Conservation (phyloP, 2,113 vertebrate species). For the Illadopsis cleaveri region DNA sequence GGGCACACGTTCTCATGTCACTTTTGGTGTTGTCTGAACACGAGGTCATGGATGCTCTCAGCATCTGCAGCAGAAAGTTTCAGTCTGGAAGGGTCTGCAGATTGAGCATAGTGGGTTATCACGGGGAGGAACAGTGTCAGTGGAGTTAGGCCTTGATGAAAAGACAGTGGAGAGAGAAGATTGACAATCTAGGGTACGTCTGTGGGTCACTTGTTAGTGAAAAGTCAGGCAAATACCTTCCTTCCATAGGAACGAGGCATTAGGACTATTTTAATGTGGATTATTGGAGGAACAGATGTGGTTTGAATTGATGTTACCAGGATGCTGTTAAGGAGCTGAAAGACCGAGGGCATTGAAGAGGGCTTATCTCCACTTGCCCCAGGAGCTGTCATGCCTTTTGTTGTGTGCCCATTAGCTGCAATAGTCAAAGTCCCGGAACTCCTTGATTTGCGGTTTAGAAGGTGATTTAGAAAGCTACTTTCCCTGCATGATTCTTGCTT, state of each 20-base stretch:
- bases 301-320: background rate
- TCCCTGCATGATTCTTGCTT: background rate
- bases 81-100: background rate
- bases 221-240: background rate
- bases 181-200: background rate
- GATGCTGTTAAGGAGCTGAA: background rate
- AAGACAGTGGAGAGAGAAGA: background rate
- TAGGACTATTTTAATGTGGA: background rate
- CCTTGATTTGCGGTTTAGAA: background rate
- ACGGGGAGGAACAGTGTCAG: background rate
- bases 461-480: background rate
- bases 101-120: background rate
- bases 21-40: background rate
- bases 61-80: background rate
- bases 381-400: background rate
- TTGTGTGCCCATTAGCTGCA: background rate
- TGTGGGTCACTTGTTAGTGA: background rate
- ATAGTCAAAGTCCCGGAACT: background rate
- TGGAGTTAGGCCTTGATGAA: background rate
- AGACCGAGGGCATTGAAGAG: background rate
- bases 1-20: rapidly evolving
- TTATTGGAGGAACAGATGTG: background rate
- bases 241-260: background rate
- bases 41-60: background rate
- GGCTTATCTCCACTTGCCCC: background rate